Evolutionary conservation across 2,113 vertebrate species (phyloP), one percentile per base, ranked within the genome.

Genomic region (Carassius carassius): DNA sequence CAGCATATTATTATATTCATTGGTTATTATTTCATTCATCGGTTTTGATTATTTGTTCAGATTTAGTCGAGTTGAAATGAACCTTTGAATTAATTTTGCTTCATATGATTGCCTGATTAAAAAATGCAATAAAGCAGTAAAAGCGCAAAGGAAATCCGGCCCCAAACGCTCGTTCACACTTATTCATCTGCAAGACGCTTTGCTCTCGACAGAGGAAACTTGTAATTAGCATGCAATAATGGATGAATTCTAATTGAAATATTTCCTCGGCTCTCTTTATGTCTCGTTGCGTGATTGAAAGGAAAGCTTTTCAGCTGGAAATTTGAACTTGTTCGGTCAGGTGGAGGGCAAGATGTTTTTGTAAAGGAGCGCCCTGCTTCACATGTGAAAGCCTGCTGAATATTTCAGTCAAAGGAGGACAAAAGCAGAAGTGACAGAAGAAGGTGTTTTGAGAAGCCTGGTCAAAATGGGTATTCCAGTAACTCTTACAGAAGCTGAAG

Each of bases 391-490:
- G 35, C 5, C 35, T 82, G 13, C 23, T n/a, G 21, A 58, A 60
- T 44, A 44, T 83, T 23, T 54, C 14, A 54, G 51, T 54, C 74
- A 75, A 12, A 60, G 54, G 37, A 47, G 78, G 82, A 84, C 82
- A 84, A 86, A 89, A 84, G 85, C 86, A 87, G 77, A 44, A n/a
- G 23, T 84, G 86, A 82, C 87, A 84, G 86, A 37, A 85, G 49
- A 19, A 14, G 11, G 73, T 7, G 9, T 77, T 58, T 54, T 56
- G 51, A 21, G 58, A 54, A 76, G 47, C 16, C 44, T 76, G 73
- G 13, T 49, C 47, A 76, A 76, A 17, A 58, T 35, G 25, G 51
- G 4, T 58, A n/a, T 77, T 56, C 3, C 17, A 58, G 1, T 77
- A 7, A 77, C 29, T 9, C 37, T 21, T 58, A 3, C 4, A 29